Conservation (phyloP, 2,888 invertebrate species). For the Nowickia ferox region DNA sequence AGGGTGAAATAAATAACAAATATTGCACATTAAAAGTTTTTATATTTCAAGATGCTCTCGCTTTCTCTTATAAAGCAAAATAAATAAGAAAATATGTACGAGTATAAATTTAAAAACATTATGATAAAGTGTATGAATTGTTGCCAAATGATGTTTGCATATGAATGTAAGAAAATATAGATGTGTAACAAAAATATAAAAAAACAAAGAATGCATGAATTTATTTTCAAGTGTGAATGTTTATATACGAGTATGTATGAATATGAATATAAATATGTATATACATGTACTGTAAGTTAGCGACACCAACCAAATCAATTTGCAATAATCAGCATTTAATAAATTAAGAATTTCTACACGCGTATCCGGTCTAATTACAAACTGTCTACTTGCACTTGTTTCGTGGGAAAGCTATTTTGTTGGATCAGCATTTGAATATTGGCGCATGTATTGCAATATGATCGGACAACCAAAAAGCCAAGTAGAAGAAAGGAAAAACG, state of each 20-base stretch:
- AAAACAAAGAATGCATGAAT: not conserved
- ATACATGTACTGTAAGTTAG: too few relatives aligned
- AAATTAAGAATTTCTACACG: too few relatives aligned
- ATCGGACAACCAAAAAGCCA: too few relatives aligned
- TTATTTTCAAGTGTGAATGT: not conserved
- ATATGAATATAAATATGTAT: not conserved
- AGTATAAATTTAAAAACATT: constrained; percentile 5
- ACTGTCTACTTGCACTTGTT: too few relatives aligned
- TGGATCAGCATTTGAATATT: too few relatives aligned
- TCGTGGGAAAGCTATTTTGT: too few relatives aligned
- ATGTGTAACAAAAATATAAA: constrained; percentile 1
- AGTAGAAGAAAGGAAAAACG: too few relatives aligned
- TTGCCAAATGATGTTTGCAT: constrained; percentile 22
- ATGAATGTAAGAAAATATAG: not conserved
- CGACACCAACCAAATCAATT: too few relatives aligned
- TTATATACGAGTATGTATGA: not conserved
- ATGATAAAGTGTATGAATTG: constrained; percentile 45
- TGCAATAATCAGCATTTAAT: too few relatives aligned
- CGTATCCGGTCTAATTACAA: too few relatives aligned
- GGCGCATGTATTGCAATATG: too few relatives aligned
- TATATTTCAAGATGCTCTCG: constrained; percentile 23
- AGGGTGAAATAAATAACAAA: constrained; percentile 33
- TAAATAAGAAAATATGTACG: not conserved
- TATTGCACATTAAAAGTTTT: constrained; percentile 33
- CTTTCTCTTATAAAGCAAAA: not conserved